Conservation (phyloP, 2,888 invertebrate genomes). For the Noctua pronuba region DNA sequence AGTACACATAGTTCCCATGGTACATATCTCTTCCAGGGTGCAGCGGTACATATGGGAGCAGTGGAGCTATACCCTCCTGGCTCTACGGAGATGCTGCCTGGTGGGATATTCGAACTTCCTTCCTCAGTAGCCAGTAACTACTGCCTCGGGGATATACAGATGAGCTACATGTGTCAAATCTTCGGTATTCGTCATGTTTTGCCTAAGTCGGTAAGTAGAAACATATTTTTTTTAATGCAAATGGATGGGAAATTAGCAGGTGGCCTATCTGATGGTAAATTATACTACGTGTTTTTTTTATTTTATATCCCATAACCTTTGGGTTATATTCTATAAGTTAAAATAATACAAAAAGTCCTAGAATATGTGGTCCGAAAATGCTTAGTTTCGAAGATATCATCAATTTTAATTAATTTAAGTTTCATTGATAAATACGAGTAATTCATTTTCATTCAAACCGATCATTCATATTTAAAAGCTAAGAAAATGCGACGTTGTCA, state of each 20-base stretch:
- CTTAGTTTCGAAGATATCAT: too few relatives aligned
- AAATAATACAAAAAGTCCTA: too few relatives aligned
- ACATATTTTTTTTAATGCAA: too few relatives aligned
- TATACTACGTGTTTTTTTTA: neutral
- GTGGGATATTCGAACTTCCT: neutral
- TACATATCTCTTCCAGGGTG: slow-evolving; percentile 65
- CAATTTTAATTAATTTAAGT: too few relatives aligned
- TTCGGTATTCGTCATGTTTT: slow-evolving; percentile 62
- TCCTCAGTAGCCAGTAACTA: slow-evolving; percentile 25
- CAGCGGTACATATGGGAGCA: slow-evolving; percentile 64
- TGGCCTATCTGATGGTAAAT: neutral
- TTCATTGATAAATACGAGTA: too few relatives aligned
- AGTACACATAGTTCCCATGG: neutral
- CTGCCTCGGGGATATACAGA: slow-evolving; percentile 66
- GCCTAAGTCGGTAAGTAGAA: slow-evolving; percentile 62
- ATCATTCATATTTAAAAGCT: too few relatives aligned
- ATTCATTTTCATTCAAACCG: too few relatives aligned
- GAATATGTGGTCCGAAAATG: too few relatives aligned
- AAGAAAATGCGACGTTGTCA: too few relatives aligned
- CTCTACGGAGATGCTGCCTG: slow-evolving; percentile 44
- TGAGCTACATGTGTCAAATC: slow-evolving; percentile 68
- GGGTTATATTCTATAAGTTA: too few relatives aligned
- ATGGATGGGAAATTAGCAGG: neutral
- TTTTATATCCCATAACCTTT: too few relatives aligned
- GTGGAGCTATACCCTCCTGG: slow-evolving; percentile 75